Conservation (phyloP, 2,113 vertebrate species). For the Caretta caretta region DNA sequence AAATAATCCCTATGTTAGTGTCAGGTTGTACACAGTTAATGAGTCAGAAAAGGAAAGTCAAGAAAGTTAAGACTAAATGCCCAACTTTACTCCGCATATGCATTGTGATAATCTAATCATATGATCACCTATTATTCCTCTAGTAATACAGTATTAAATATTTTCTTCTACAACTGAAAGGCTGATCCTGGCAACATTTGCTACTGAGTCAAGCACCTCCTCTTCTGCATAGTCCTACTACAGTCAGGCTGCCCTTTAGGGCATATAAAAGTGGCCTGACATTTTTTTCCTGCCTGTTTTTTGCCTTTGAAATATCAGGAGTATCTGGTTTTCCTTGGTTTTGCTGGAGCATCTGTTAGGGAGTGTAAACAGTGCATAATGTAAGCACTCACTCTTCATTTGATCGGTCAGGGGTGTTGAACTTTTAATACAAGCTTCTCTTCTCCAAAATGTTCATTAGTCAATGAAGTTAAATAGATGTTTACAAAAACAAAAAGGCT, state of each 20-base stretch:
- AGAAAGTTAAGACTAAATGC: background rate
- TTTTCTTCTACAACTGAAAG: background rate
- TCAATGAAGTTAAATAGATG: background rate
- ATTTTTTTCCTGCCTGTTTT: background rate
- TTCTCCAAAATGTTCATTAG: constrained; percentile 24
- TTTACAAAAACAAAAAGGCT: background rate
- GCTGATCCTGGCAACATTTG: background rate
- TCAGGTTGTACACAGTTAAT: background rate
- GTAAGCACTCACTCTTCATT: background rate
- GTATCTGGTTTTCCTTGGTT: background rate
- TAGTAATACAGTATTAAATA: background rate
- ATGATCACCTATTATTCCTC: background rate
- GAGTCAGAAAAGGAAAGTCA: background rate
- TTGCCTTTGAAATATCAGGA: background rate
- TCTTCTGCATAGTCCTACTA: background rate
- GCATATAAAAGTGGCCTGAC: background rate
- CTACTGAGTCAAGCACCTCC: background rate
- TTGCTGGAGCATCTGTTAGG: background rate
- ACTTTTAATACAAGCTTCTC: background rate
- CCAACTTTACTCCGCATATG: background rate
- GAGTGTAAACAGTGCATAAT: background rate
- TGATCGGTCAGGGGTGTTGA: background rate
- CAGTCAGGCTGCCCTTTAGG: background rate
- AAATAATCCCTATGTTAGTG: background rate
- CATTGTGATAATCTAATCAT: background rate